Percentiles rank a stretch among this genome's conserved stretches.
Evolutionary conservation across 2,113 vertebrate species (phyloP).

Genomic region (Murina feae): DNA sequence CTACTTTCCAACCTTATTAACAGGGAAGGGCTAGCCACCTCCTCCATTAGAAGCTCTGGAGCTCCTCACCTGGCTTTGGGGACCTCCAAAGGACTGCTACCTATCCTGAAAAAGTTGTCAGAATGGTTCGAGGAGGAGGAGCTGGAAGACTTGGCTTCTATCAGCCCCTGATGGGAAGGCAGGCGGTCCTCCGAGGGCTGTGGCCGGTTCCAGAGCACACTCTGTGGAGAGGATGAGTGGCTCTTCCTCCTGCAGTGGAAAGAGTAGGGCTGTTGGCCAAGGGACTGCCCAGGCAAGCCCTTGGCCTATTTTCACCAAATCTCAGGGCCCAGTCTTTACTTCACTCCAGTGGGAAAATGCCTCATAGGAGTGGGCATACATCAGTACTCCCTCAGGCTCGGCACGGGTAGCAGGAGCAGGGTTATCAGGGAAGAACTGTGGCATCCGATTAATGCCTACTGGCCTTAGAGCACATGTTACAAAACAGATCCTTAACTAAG

Average conservation of each 20-base stretch:
- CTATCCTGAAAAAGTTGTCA: constrained; percentile 87
- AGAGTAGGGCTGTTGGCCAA: background rate
- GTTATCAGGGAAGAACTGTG: background rate
- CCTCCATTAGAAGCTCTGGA: background rate
- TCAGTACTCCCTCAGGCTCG: background rate
- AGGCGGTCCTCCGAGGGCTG: constrained; percentile 85
- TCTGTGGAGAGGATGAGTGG: constrained; percentile 88
- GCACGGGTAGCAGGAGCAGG: background rate
- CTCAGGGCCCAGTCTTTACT: background rate
- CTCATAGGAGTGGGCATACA: background rate
- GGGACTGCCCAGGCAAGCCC: background rate
- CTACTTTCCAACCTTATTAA: background rate
- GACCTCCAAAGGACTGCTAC: constrained; percentile 96
- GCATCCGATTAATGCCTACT: background rate
- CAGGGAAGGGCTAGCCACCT: background rate
- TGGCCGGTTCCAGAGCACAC: constrained; percentile 86
- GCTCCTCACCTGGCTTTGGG: constrained; percentile 89
- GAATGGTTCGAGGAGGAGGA: constrained; percentile 96
- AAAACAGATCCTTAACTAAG: background rate
- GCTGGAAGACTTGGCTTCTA: constrained; percentile 91
- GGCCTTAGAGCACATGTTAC: background rate
- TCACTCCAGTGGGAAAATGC: background rate
- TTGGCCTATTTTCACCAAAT: background rate
- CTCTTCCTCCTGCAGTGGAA: constrained; percentile 87
- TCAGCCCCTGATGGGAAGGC: constrained; percentile 74